Conservation (phyloP, 2,888 invertebrate species). For the Drosophila neonasuta region DNA sequence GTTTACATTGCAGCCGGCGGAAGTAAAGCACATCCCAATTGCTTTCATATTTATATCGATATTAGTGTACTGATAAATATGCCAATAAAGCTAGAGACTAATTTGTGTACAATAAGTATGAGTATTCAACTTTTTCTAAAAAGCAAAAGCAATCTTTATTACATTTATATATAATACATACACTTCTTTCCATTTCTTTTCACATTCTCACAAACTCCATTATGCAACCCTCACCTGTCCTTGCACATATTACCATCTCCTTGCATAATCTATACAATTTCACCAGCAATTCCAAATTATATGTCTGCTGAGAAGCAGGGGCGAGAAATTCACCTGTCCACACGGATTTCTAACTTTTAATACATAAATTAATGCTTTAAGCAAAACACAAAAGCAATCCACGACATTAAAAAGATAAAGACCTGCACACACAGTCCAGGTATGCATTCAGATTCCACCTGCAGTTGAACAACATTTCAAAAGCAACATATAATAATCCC, state of each 20-base stretch:
- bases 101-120: neutral
- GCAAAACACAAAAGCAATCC: conserved; percentile 63
- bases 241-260: conserved; percentile 36
- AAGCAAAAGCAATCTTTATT: neutral
- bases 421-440: conserved; percentile 35
- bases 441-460: conserved; percentile 52
- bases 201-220: conserved; percentile 2
- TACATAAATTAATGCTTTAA: conserved; percentile 70
- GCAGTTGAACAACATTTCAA: conserved; percentile 44
- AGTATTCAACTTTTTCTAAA: too few species aligned
- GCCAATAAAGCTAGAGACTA: neutral
- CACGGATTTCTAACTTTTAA: conserved; percentile 77
- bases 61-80: conserved; percentile 24
- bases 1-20: conserved; percentile 54
- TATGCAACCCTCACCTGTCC: conserved; percentile 36
- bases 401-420: conserved; percentile 71
- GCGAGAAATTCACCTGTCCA: conserved; percentile 71
- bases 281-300: conserved; percentile 45
- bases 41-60: conserved; percentile 50
- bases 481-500: conserved; percentile 77
- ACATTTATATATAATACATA: too few species aligned
- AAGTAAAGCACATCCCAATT: conserved; percentile 50
- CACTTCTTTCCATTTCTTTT: conserved; percentile 8
- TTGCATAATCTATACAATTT: conserved; percentile 40
- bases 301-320: conserved; percentile 24